phyloP scores from a whole-genome alignment of 2,888 invertebrate species.

The Aelia acuminata region DNA sequence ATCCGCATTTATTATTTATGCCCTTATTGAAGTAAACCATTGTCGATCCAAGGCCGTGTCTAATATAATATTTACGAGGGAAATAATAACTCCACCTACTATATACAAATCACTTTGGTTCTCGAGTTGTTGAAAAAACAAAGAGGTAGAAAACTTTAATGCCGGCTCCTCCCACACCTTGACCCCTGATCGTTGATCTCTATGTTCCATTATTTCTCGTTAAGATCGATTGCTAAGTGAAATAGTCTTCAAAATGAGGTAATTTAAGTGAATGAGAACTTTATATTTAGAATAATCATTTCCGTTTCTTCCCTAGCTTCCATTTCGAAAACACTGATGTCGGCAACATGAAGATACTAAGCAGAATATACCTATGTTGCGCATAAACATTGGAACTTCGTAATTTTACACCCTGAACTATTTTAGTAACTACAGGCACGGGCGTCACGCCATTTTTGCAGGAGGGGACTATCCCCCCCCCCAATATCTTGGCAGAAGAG shows the following conservation, averaged over 20 bases:
- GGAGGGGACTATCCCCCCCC: too few relatives aligned
- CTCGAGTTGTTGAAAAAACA: neutral
- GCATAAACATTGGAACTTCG: too few relatives aligned
- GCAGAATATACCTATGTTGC: too few relatives aligned
- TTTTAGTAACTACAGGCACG: too few relatives aligned
- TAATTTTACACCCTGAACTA: too few relatives aligned
- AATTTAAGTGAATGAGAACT: neutral
- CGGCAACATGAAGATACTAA: too few relatives aligned
- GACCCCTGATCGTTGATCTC: neutral
- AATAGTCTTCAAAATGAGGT: neutral
- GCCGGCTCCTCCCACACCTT: constrained; percentile 33
- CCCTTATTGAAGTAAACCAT: constrained; percentile 4
- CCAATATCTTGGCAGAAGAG: too few relatives aligned
- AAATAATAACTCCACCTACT: neutral
- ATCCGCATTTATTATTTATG: constrained; percentile 16
- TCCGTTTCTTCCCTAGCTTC: too few relatives aligned
- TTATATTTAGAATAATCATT: too few relatives aligned
- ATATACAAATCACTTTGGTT: constrained; percentile 38
- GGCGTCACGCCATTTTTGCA: too few relatives aligned
- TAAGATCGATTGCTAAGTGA: neutral
- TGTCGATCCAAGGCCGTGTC: constrained; percentile 17
- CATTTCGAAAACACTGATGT: too few relatives aligned
- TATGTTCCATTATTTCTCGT: neutral
- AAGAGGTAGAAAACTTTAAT: neutral
- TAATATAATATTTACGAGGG: constrained; percentile 30